Percentiles rank a stretch among this genome's conserved stretches.
Evolutionary conservation across 2,113 vertebrate genomes (phyloP).

Genomic region (Crypturellus undulatus): DNA sequence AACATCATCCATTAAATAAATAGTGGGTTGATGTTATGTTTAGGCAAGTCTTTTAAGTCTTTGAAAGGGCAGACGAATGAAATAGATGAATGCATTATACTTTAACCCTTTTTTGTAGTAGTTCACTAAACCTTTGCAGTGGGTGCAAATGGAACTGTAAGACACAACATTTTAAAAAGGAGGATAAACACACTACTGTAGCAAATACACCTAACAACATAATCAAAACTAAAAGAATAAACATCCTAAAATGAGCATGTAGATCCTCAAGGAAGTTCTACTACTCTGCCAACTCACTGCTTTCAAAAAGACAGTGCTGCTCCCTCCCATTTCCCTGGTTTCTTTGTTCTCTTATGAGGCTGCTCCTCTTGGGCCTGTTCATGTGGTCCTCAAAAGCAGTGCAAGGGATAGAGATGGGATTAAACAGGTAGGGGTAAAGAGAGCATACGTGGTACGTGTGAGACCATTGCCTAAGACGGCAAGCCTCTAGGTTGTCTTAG

Average conservation of each 20-base stretch:
- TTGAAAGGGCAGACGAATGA: background rate
- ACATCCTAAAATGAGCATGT: background rate
- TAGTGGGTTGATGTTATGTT: background rate
- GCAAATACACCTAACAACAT: background rate
- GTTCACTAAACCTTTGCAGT: background rate
- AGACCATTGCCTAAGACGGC: background rate
- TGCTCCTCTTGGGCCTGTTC: background rate
- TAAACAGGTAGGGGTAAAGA: background rate
- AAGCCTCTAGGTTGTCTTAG: background rate
- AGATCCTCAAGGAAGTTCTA: background rate
- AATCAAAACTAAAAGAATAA: background rate
- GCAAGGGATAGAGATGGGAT: background rate
- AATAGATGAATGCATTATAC: background rate
- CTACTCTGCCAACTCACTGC: background rate
- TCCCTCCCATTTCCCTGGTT: background rate
- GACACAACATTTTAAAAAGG: background rate
- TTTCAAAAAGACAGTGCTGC: background rate
- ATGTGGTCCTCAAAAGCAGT: background rate
- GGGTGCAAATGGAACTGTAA: background rate
- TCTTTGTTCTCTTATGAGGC: background rate
- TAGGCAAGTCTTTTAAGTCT: background rate
- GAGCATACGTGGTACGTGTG: background rate
- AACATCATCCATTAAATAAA: background rate
- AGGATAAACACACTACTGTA: background rate
- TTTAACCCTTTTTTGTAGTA: background rate